Evolutionary conservation across 2,797 vertebrate species (phyloP), one percentile per base, ranked within the genome.

Genomic region (Dicrostonyx torquatus): DNA sequence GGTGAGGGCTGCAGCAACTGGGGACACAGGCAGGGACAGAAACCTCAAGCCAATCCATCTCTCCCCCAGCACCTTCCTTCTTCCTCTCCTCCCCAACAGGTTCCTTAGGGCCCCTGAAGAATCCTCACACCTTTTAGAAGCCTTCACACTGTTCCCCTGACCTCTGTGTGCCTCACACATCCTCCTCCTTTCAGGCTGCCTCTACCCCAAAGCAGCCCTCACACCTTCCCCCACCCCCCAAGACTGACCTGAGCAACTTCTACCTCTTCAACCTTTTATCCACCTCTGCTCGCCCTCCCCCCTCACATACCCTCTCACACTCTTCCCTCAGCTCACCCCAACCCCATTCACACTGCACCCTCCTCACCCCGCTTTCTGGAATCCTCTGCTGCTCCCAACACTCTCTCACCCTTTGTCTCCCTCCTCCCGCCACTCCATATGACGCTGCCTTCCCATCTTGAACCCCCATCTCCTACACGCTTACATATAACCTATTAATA

Each of bases 71-170:
- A 29, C 8, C 20, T 31, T 4, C 31, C 87, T 48, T 15, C 40
- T 24, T 48, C 6, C 34, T 11, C 87, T 12, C 37, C 48, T 58
- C 50, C 86, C 78, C 75, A 37, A 80, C 45, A 1, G 77, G 40
- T 45, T 85, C n/a, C 70, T 45, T 43, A 2, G 82, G 72, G 76
- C 29, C 72, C 76, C 83, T 55, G 37, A 48, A 29, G 26, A 18
- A 4, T 13, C 86, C 76, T 95, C 92, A 92, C 91, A 43, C 83
- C 55, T 91, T 89, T 76, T 37, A 34, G 64, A 62, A 29, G 64
- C n/a, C 73, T 95, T 92, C 96, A 92, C 93, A 82, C 90, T 34
- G 88, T 58, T 82, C 55, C 90, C 66, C 48, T 40, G 68, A n/a
- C 72, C 64, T 55, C 79, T 50, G 22, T 2, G 4, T 53, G 43